These are phyloP conservation scores for Octopus sinensis DNA, from an alignment of 1,140 invertebrate genomes.

Conservation along the genomic window DNA sequence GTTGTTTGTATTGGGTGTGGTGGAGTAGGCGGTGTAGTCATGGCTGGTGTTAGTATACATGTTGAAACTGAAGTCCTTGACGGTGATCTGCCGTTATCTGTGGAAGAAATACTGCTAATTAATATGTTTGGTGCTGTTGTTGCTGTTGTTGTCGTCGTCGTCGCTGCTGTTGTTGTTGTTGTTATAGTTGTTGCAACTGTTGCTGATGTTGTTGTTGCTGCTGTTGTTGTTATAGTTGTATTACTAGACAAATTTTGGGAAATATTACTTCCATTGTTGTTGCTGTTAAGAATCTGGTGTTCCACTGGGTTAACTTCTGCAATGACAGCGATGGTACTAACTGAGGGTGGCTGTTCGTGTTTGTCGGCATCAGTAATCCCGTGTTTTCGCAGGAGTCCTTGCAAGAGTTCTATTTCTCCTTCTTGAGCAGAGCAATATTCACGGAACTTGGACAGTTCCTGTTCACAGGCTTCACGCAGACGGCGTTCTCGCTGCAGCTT, in stretches of 20 bases:
- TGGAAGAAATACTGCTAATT: background rate
- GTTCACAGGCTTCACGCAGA: slow-evolving; percentile 46
- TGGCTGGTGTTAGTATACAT: too few relatives aligned
- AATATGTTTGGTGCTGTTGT: background rate
- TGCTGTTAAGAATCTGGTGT: background rate
- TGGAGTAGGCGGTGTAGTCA: too few relatives aligned
- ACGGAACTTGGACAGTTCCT: slow-evolving; percentile 53
- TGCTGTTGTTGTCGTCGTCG: background rate
- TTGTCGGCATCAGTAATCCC: slow-evolving; percentile 37
- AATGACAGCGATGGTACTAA: slow-evolving; percentile 37
- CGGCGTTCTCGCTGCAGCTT: slow-evolving; percentile 46
- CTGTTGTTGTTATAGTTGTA: background rate
- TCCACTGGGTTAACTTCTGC: slow-evolving; percentile 37
- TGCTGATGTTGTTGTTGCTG: background rate
- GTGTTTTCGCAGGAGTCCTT: slow-evolving; percentile 44
- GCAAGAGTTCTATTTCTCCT: slow-evolving; percentile 45
- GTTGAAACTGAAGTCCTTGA: background rate
- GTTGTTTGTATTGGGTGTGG: too few relatives aligned
- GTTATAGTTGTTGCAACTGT: background rate
- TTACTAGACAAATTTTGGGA: background rate
- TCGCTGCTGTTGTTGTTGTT: background rate
- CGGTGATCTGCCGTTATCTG: background rate
- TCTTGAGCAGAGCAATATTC: slow-evolving; percentile 49
- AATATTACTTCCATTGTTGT: background rate
- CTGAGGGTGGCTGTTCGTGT: slow-evolving; percentile 28